phyloP scores from a whole-genome alignment of 2,113 vertebrate genomes.

The Solea solea region DNA sequence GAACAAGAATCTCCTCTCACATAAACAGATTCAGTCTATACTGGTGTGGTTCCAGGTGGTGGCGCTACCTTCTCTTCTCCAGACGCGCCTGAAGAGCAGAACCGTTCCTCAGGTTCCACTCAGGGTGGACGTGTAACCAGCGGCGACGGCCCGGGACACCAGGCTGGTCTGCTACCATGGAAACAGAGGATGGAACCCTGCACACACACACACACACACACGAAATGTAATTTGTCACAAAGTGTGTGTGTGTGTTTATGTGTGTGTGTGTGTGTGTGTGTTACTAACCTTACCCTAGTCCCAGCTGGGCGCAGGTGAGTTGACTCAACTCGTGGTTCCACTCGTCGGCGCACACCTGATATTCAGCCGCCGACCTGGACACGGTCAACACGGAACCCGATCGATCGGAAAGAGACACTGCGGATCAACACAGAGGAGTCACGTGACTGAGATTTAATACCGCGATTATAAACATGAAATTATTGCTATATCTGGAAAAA shows the following conservation, averaged over 20 bases:
- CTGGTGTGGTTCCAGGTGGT: not conserved
- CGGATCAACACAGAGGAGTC: constrained; percentile 1
- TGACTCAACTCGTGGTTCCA: constrained; percentile 88
- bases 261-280: constrained; percentile 46
- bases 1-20: not conserved
- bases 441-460: too few relatives aligned
- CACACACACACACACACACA: not conserved
- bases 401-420: constrained; percentile 86
- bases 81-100: constrained; percentile 87
- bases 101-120: constrained; percentile 82
- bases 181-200: constrained; percentile 83
- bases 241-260: constrained; percentile 17
- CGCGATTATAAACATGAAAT: too few relatives aligned
- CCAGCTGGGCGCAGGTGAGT: constrained; percentile 94
- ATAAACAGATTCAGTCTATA: too few relatives aligned
- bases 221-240: not conserved
- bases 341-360: constrained; percentile 91
- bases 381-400: constrained; percentile 83
- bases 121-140: constrained; percentile 86
- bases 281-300: constrained; percentile 80
- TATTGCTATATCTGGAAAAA: too few relatives aligned
- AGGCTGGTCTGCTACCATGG: constrained; percentile 72
- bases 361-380: constrained; percentile 84
- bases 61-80: constrained; percentile 84
- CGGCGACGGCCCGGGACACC: constrained; percentile 76